Evolutionary conservation across 2,888 invertebrate species (phyloP).

Genomic region (Ochropleura leucogaster): DNA sequence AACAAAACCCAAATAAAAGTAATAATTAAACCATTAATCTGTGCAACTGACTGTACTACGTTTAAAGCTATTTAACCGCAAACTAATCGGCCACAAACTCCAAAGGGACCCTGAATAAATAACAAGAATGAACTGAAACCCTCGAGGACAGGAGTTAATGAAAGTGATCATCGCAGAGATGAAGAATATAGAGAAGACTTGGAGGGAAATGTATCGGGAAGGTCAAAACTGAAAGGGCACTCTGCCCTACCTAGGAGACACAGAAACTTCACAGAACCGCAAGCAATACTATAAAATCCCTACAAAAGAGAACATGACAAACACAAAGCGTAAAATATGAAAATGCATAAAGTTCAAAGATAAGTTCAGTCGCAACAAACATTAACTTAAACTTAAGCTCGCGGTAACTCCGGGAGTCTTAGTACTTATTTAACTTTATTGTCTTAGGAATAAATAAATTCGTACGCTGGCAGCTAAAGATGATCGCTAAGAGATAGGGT

Average conservation of each 20-base stretch:
- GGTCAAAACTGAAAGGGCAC: no score
- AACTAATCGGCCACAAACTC: no score
- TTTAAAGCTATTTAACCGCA: neutral
- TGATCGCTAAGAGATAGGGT: conserved; percentile 64
- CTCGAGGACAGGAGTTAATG: no score
- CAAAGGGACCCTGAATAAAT: no score
- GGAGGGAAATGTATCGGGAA: no score
- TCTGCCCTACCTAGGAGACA: no score
- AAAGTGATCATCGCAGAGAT: no score
- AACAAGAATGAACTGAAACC: no score
- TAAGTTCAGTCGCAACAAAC: conserved; percentile 56
- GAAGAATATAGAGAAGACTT: no score
- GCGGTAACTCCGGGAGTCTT: conserved; percentile 64
- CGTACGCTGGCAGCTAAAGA: conserved; percentile 63
- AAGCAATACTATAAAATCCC: neutral
- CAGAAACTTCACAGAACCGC: neutral
- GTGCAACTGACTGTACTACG: neutral
- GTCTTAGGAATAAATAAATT: conserved; percentile 67
- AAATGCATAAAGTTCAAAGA: conserved; percentile 55
- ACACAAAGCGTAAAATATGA: conserved; percentile 39
- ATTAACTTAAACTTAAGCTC: conserved; percentile 41
- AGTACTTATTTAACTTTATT: conserved; percentile 67
- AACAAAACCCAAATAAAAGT: neutral
- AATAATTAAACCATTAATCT: neutral
- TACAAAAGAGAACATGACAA: conserved; percentile 1